A percentile compares a stretch with the other conserved stretches of the same genome.
Evolutionary conservation across 2,888 invertebrate species (phyloP).

Genomic region (Charanyca ferruginea): DNA sequence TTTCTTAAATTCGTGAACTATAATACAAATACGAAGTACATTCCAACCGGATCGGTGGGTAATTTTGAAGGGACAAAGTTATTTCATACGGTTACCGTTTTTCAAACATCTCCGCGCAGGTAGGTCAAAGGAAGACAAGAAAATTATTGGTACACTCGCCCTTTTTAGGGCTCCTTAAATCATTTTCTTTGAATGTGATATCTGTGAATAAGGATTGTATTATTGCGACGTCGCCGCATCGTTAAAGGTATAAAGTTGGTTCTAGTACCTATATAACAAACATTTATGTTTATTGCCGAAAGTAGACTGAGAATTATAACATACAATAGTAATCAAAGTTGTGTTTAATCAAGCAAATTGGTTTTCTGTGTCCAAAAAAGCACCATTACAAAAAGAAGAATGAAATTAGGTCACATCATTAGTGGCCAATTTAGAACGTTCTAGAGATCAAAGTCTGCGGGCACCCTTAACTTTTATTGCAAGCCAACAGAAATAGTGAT

Average conservation of each 20-base stretch:
- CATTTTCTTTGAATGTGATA: constrained; percentile 36
- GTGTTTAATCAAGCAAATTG: no score
- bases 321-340: no score
- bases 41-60: constrained; percentile 41
- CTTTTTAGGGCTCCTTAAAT: constrained; percentile 15
- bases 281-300: no score
- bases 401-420: background rate
- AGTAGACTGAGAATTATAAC: no score
- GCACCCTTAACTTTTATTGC: background rate
- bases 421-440: background rate
- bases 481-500: constrained; percentile 19
- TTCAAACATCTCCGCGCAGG: constrained; percentile 36
- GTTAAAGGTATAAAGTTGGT: background rate
- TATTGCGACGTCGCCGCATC: background rate
- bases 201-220: constrained; percentile 1
- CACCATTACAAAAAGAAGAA: background rate
- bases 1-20: constrained; percentile 30
- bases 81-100: constrained; percentile 44
- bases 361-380: no score
- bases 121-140: constrained; percentile 34
- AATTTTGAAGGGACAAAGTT: constrained; percentile 52
- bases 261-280: background rate
- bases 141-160: constrained; percentile 26
- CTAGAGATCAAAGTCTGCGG: constrained; percentile 15
- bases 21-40: constrained; percentile 36